Percentiles rank a stretch among this genome's conserved stretches.
These are phyloP conservation scores for Crambe crambe DNA, from an alignment of 37 sponge, comb jelly and placozoan species.

Conservation along the genomic window DNA sequence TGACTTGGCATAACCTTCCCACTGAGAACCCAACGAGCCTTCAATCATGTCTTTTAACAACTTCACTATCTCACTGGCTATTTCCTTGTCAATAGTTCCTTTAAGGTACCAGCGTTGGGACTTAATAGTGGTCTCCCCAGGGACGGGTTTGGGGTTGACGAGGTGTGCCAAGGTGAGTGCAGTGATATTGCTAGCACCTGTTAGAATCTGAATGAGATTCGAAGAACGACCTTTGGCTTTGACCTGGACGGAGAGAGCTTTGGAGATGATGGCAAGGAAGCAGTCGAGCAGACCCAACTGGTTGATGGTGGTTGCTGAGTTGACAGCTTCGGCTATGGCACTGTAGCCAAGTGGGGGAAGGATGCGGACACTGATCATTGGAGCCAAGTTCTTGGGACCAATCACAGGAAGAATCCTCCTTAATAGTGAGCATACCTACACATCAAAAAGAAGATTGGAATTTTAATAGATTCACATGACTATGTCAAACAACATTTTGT, in stretches of 20 bases:
- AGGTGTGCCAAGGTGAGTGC: constrained; percentile 56
- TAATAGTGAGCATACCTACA: constrained; percentile 74
- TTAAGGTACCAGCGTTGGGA: constrained; percentile 77
- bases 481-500: not conserved
- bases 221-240: constrained; percentile 70
- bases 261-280: constrained; percentile 76
- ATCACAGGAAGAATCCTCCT: constrained; percentile 76
- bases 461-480: not conserved
- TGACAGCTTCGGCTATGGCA: constrained; percentile 84
- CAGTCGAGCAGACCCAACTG: constrained; percentile 84
- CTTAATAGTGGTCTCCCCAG: constrained; percentile 51
- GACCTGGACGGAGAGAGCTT: constrained; percentile 82
- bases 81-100: constrained; percentile 69
- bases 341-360: constrained; percentile 86
- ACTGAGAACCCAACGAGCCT: constrained; percentile 63
- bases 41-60: constrained; percentile 83
- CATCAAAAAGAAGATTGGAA: not conserved
- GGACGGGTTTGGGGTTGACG: constrained; percentile 56
- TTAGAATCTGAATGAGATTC: constrained; percentile 54
- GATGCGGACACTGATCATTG: constrained; percentile 58
- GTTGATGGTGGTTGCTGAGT: constrained; percentile 62
- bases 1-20: constrained; percentile 82
- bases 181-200: constrained; percentile 38
- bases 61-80: constrained; percentile 82
- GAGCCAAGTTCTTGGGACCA: constrained; percentile 82